Conservation (phyloP, 1,140 invertebrate species). For the Ceratina japonica region DNA sequence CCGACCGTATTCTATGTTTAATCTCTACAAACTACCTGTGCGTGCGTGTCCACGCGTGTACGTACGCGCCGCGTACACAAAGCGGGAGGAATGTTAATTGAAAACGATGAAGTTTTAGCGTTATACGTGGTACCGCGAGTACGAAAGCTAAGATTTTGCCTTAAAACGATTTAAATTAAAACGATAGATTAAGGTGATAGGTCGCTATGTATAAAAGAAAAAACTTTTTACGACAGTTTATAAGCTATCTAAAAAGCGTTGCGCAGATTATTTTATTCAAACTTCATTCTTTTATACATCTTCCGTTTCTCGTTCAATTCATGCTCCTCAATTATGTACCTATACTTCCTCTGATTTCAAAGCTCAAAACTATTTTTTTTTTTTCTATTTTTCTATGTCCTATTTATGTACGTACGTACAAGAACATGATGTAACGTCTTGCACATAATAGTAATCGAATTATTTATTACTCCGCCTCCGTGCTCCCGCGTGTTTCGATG, state of each 20-base stretch:
- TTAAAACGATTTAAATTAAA: constrained; percentile 18
- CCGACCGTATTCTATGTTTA: constrained; percentile 44
- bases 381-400: too few species aligned
- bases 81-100: constrained; percentile 7
- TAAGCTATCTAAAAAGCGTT: constrained; percentile 1
- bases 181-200: background rate
- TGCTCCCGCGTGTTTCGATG: background rate
- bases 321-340: too few species aligned
- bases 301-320: too few species aligned
- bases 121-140: constrained; percentile 4
- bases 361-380: too few species aligned
- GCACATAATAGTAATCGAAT: constrained; percentile 35
- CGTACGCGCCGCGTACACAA: constrained; percentile 16
- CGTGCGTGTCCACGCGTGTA: background rate
- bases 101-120: background rate
- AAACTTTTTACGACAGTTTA: background rate
- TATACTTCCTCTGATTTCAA: too few species aligned
- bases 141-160: constrained; percentile 19
- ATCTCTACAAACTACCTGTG: background rate
- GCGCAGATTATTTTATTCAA: background rate
- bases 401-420: constrained; percentile 52
- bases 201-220: constrained; percentile 14
- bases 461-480: constrained; percentile 29
- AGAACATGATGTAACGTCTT: constrained; percentile 31
- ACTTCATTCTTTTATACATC: background rate